A percentile compares a stretch with the other conserved stretches of the same genome.
These are phyloP conservation scores for Bedellia somnulentella DNA, from an alignment of 2,888 invertebrate species.

Conservation along the genomic window DNA sequence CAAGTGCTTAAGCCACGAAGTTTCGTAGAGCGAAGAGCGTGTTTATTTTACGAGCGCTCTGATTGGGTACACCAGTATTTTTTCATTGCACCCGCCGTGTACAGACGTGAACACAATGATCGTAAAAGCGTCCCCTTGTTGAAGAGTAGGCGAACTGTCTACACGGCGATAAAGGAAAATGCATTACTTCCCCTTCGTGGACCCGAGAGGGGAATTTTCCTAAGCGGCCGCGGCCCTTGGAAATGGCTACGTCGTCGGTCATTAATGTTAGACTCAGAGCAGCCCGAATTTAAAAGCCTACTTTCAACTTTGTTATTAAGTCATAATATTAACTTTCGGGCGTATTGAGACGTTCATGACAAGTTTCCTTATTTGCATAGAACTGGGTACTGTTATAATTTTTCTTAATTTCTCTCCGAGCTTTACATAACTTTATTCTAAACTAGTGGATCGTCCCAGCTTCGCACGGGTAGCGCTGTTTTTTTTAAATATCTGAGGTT, in stretches of 20 bases:
- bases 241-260: conserved; percentile 44
- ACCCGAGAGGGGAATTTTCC: conserved; percentile 30
- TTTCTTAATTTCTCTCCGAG: too few relatives aligned
- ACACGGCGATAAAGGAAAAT: conserved; percentile 54
- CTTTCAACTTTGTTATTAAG: conserved; percentile 32
- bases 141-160: conserved; percentile 48
- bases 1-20: too few relatives aligned
- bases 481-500: too few relatives aligned
- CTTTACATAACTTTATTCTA: too few relatives aligned
- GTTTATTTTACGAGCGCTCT: conserved; percentile 18
- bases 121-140: conserved; percentile 50
- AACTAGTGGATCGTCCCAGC: too few relatives aligned
- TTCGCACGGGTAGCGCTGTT: too few relatives aligned
- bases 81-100: conserved; percentile 36
- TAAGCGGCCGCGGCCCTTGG: conserved; percentile 43
- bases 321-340: conserved; percentile 17
- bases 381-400: too few relatives aligned
- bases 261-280: conserved; percentile 36
- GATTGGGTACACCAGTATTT: conserved; percentile 22
- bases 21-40: too few relatives aligned
- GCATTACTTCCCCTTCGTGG: conserved; percentile 50
- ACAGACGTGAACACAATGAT: conserved; percentile 46
- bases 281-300: conserved; percentile 42
- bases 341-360: conserved; percentile 18
- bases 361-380: conserved; percentile 14